These are phyloP conservation scores for Chaetophractus vellerosus DNA, from an alignment of 2,797 vertebrate genomes.

Conservation along the genomic window DNA sequence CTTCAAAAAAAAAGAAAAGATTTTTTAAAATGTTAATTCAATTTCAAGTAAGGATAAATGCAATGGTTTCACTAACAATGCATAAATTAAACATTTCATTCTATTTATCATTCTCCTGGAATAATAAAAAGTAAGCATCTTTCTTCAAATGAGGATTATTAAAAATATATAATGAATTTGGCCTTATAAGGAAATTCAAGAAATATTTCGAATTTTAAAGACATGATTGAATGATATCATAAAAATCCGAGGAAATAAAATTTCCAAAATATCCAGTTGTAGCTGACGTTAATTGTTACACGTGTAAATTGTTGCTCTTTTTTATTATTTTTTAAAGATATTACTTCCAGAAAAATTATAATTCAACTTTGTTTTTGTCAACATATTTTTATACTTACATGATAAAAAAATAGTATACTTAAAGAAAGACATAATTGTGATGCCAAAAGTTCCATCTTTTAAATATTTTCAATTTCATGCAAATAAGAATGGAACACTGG, in stretches of 20 bases:
- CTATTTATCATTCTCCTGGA: slow-evolving; percentile 51
- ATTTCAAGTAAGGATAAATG: slow-evolving; percentile 46
- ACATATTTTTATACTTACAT: neutral
- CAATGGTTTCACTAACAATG: slow-evolving; percentile 30
- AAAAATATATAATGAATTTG: slow-evolving; percentile 13
- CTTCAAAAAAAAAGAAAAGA: neutral
- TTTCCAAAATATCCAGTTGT: neutral
- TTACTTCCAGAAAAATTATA: slow-evolving; percentile 46
- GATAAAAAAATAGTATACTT: slow-evolving; percentile 6
- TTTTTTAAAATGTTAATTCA: slow-evolving; percentile 56
- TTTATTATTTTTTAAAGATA: slow-evolving; percentile 40
- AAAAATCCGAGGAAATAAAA: slow-evolving; percentile 51
- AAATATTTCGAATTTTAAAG: slow-evolving; percentile 61
- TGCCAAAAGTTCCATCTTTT: neutral
- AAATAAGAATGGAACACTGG: slow-evolving; percentile 18
- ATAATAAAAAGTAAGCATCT: slow-evolving; percentile 41
- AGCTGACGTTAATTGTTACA: neutral
- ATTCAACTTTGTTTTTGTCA: slow-evolving; percentile 13
- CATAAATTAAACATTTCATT: slow-evolving; percentile 17
- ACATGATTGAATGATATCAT: neutral
- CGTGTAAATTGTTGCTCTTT: neutral
- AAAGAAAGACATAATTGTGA: slow-evolving; percentile 26
- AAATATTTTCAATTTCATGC: slow-evolving; percentile 7
- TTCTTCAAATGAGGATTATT: slow-evolving; percentile 63
- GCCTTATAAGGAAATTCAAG: slow-evolving; percentile 8